A percentile compares a stretch with the other conserved stretches of the same genome.
phyloP scores from a whole-genome alignment of 2,888 invertebrate species.

The Drosophila mimetica region DNA sequence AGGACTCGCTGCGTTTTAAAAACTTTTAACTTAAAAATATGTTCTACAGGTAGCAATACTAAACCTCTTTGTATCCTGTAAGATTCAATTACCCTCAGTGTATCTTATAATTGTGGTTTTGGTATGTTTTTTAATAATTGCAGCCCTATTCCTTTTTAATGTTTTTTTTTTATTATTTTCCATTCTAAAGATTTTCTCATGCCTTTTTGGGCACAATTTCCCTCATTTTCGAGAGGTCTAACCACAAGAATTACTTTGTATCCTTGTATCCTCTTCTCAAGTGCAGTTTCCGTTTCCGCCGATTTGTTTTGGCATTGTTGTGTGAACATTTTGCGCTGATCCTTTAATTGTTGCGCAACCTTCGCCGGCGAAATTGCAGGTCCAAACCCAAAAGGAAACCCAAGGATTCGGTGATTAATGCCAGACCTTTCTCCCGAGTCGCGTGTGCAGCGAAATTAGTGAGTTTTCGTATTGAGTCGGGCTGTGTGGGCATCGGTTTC shows the following conservation, averaged over 20 bases:
- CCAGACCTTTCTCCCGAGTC: constrained; percentile 28
- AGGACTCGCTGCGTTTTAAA: neutral
- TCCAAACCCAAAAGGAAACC: neutral
- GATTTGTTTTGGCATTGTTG: constrained; percentile 73
- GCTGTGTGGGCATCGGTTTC: constrained; percentile 58
- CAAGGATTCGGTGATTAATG: constrained; percentile 50
- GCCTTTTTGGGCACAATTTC: constrained; percentile 46
- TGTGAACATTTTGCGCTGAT: constrained; percentile 79
- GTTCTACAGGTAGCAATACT: constrained; percentile 17
- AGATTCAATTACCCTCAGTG: constrained; percentile 4
- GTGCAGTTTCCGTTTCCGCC: constrained; percentile 79
- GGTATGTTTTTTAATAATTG: constrained; percentile 12
- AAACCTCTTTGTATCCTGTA: constrained; percentile 11
- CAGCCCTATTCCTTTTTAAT: neutral
- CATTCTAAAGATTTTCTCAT: constrained; percentile 68
- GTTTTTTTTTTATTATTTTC: neutral
- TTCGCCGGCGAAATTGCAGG: constrained; percentile 26
- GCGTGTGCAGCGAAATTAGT: constrained; percentile 55
- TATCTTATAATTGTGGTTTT: constrained; percentile 20
- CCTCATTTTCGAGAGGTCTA: constrained; percentile 29
- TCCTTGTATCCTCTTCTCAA: constrained; percentile 35
- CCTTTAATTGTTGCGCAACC: constrained; percentile 76
- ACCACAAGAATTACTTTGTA: constrained; percentile 52
- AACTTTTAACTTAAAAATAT: too few species aligned
- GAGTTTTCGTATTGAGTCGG: constrained; percentile 32